Base-by-base conservation (phyloP, 2,888 invertebrate genomes). In the Noctua janthina region DNA sequence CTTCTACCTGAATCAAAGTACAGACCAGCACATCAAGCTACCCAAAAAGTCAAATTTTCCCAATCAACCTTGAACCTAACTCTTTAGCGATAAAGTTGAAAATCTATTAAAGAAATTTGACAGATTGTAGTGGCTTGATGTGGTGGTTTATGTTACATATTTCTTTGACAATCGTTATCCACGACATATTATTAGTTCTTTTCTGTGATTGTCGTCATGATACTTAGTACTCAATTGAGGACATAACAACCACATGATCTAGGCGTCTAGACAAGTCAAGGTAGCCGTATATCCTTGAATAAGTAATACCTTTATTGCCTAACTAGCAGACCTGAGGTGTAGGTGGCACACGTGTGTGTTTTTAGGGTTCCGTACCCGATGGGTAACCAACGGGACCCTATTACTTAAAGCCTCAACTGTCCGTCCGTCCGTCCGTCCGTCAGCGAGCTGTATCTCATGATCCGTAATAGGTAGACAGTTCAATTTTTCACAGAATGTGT, bases 211-310 rank as follows among this genome's bases (percentile, higher is more conserved):
- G 59, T n/a, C 20, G 64, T 17, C 35, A 20, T 10, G 35, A 66
- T 39, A 68, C 4, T 71, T 17, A 35, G 11, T 46, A 29, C 10
- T 15, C 51, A 69, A 69, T 62, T 62, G 8, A 69, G 5, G 29
- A 29, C 13, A 23, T 39, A 35, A 43, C 39, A 56, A 49, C 23
- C 20, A 54, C 35, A 46, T 49, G 29, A 56, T 39, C 10, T 15
- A 46, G 62, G 11, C 35, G 82, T 82, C 83, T 82, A 82, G 82
- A 83, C 82, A 43, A 17, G 35, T 29, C 69, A 79, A 83, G 82
- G 83, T 56, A n/a, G 15, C 23, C n/a, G 10, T 15, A 23, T 59
- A 29, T 59, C 73, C 68, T 79, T 82, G 72, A 82, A 79, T 73
- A 73, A 82, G 43, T 73, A 56, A 81, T 82, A 76, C 23, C 5